Conservation (phyloP, 2,797 vertebrate genomes). For the Phrynocephalus guinanensis region DNA sequence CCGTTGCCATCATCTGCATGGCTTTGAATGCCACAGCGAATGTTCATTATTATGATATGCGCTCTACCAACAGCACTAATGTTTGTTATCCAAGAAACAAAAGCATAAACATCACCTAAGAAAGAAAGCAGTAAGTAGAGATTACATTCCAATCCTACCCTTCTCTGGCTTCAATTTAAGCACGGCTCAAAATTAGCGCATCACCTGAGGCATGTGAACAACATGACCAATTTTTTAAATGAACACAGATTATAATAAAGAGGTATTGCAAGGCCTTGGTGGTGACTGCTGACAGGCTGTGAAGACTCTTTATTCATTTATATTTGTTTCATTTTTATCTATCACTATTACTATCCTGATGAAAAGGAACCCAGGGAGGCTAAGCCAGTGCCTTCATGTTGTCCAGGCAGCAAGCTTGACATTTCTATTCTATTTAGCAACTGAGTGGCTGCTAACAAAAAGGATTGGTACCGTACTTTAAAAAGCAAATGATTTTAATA, state of each 20-base stretch:
- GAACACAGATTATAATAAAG: neutral
- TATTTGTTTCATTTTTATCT: too few relatives aligned
- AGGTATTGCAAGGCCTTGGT: neutral
- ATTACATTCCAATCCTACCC: slow-evolving; percentile 6
- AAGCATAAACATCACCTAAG: neutral
- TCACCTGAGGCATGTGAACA: slow-evolving; percentile 6
- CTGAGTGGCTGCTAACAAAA: too few relatives aligned
- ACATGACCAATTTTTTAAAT: neutral
- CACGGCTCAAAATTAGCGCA: neutral
- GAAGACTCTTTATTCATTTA: too few relatives aligned
- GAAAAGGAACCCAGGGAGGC: too few relatives aligned
- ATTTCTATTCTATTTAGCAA: too few relatives aligned
- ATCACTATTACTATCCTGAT: too few relatives aligned
- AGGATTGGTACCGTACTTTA: too few relatives aligned
- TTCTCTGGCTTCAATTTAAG: slow-evolving; percentile 7
- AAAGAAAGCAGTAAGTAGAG: neutral
- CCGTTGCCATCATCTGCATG: too few relatives aligned
- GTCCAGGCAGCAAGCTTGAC: too few relatives aligned
- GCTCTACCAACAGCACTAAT: neutral
- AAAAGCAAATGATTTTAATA: too few relatives aligned
- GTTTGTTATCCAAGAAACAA: neutral
- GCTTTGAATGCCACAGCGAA: neutral
- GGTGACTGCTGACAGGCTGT: too few relatives aligned
- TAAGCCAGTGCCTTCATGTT: too few relatives aligned
- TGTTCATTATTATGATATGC: neutral